Percentiles rank a stretch among this genome's conserved stretches.
These are phyloP conservation scores for Balanococcus diminutus DNA, from an alignment of 2,888 invertebrate species.

Conservation along the genomic window DNA sequence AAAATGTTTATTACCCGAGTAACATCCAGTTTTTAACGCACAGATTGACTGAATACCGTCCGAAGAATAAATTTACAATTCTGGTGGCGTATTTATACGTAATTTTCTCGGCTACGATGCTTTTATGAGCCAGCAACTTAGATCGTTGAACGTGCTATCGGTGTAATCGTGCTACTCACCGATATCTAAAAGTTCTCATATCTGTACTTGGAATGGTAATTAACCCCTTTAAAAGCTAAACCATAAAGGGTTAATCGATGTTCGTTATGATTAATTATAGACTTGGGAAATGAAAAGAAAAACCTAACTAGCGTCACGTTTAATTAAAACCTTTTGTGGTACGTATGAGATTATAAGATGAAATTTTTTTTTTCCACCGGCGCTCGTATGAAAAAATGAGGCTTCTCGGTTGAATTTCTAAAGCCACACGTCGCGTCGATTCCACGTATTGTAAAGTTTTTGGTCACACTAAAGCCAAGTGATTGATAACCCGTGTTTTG, in stretches of 20 bases:
- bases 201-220: background rate
- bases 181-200: background rate
- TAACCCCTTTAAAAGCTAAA: background rate
- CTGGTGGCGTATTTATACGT: background rate
- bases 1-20: background rate
- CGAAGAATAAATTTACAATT: background rate
- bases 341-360: background rate
- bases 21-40: background rate
- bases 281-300: background rate
- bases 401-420: background rate
- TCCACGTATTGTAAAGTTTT: background rate
- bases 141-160: background rate
- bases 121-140: background rate
- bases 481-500: background rate
- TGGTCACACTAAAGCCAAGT: background rate
- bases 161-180: background rate
- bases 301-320: background rate
- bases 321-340: slow-evolving; percentile 3
- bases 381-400: background rate
- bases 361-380: background rate
- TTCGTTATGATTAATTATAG: background rate
- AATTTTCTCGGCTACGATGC: background rate
- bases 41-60: background rate
- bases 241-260: background rate
- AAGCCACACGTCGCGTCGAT: background rate